Evolutionary conservation across 23 tunicate species (phyloP), one percentile per base, ranked within the genome.

Genomic region (Trididemnum clinides): DNA sequence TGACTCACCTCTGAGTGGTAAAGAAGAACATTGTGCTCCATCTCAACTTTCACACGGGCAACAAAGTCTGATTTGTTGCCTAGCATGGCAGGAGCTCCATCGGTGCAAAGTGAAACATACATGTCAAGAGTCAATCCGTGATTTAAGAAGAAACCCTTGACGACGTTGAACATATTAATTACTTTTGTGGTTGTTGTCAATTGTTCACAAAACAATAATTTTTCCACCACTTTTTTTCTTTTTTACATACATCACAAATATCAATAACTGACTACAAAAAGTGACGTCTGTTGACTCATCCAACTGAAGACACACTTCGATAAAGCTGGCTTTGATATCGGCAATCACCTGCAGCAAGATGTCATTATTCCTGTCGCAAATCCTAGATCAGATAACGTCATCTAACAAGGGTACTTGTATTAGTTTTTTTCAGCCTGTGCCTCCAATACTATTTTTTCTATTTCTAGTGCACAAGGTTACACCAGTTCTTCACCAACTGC

Each of bases 1-100:
- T 22, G n/a, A 15, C 71, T 63, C 71, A 63, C 71, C 71, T 63
- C 71, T 5, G 71, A 10, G 71, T 63, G 71, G 71, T 63, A 12
- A 63, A 63, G 71, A 63, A 63, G 71, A 12, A 63, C 71, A n/a
- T 63, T 63, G 26, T 63, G 26, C n/a, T 63, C 26, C 12, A n/a
- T 25, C 26, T 25, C 26, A 63, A 44, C 54, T 44, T 44, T 44
- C 54, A 44, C 54, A 44, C 54, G 15, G 54, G 54, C 15, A 44
- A 15, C 54, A 10, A 44, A 44, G 10, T 15, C 15, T 44, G 15
- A 44, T 44, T 44, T 44, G 54, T 44, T 44, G 10, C 15, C 15
- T 7, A 44, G 54, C 54, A 44, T 44, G 54, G 54, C 54, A 44
- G 54, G 54, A 44, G 10, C 54, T 7, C 54, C 54, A 44, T 44